Evolutionary conservation across 2,797 vertebrate species (phyloP), one percentile per base, ranked within the genome.

Genomic region (Lacerta agilis): DNA sequence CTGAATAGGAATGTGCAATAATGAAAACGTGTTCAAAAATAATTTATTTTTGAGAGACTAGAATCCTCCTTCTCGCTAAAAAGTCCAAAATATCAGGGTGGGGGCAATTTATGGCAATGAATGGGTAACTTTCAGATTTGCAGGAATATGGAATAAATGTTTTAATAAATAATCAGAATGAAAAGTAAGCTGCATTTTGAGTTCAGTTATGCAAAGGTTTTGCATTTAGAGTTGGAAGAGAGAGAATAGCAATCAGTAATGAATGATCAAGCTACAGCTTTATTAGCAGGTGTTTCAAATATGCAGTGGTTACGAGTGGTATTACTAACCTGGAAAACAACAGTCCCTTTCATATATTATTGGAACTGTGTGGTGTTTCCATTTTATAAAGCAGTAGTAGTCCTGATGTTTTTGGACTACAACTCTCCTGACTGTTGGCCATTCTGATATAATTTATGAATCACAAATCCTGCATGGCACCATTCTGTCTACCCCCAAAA

Each of bases 1-100:
- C 8, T 90, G 41, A 29, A 89, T 43, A 43, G 58, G 10, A 86
- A 89, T 2, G 8, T 80, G 85, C 10, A 76, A 87, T 76, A 77
- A 86, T 86, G 18, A 87, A 82, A 73, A 36, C 0, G 33, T 83
- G 86, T 82, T 86, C 27, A 79, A 82, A 86, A 88, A 88, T 55
- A 69, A 71, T n/a, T 38, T 49, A 55, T 69, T 83, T 78, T 43
- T 29, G 27, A 71, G 8, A 84, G 49, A 41, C 25, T 61, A 79
- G 79, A 83, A 79, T 41, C 23, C 29, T 11, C 17, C 49, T 64
- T 11, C 25, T 25, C 25, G 43, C 11, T 11, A 58, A 41, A 86
- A 72, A 8, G 79, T 79, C 3, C 38, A 79, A 79, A 29, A 69
- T 72, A 78, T 3, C 1, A 64, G 20, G 18, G 61, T 23, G 61